Conservation (phyloP, 2,113 vertebrate genomes). For the Notiomystis cincta region DNA sequence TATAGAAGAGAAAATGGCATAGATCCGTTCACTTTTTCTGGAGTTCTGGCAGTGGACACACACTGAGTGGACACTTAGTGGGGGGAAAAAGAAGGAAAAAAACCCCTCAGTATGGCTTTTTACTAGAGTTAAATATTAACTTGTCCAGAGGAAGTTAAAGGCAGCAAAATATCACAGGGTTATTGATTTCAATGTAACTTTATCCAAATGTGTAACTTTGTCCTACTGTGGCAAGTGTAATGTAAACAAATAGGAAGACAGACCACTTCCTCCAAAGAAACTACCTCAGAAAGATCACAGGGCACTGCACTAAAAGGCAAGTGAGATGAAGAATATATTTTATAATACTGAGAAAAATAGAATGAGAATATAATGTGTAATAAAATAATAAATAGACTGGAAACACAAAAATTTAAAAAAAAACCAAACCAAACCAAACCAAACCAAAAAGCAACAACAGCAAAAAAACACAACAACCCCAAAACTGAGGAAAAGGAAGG, state of each 20-base stretch:
- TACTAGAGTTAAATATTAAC: not conserved
- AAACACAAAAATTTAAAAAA: not conserved
- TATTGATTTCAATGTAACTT: not conserved
- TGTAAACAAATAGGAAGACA: not conserved
- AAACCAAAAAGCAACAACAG: too few species aligned
- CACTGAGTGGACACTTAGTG: not conserved
- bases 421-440: too few species aligned
- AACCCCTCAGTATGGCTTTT: not conserved
- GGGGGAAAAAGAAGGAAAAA: rapidly evolving
- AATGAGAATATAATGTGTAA: not conserved
- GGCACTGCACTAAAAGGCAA: not conserved
- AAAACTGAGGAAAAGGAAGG: not conserved
- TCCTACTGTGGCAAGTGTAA: not conserved
- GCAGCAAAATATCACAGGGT: not conserved
- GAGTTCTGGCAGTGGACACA: not conserved
- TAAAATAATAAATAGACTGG: not conserved
- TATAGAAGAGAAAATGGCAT: not conserved
- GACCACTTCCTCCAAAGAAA: not conserved
- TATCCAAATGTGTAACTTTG: not conserved
- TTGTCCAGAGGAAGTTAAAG: not conserved
- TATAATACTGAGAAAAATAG: not conserved
- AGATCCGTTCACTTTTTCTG: not conserved
- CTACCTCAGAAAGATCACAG: not conserved
- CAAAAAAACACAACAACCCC: not conserved
- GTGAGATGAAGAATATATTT: not conserved